These are phyloP conservation scores for Dipus sagitta DNA, from an alignment of 2,797 vertebrate species.

Conservation along the genomic window DNA sequence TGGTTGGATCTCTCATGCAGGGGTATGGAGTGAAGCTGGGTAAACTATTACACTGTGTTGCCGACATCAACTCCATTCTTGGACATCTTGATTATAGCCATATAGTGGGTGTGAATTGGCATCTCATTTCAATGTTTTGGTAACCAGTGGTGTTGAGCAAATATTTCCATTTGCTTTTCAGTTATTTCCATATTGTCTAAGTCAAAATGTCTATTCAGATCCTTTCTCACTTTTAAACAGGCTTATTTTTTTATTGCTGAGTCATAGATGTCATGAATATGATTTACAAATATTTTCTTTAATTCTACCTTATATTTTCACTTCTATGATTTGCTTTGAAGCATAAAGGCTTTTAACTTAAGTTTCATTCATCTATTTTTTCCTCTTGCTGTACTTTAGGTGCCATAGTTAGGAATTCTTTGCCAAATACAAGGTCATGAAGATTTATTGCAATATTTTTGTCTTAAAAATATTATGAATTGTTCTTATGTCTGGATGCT, in stretches of 20 bases:
- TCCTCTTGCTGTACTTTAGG: background rate
- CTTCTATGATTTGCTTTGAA: background rate
- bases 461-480: background rate
- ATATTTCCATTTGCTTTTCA: background rate
- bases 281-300: background rate
- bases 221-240: background rate
- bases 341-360: background rate
- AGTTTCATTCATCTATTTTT: background rate
- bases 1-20: background rate
- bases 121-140: background rate
- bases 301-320: background rate
- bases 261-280: background rate
- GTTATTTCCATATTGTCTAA: background rate
- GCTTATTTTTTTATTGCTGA: background rate
- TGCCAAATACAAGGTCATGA: background rate
- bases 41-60: background rate
- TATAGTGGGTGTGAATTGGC: background rate
- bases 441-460: background rate
- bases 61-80: background rate
- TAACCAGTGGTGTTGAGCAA: background rate
- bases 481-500: background rate
- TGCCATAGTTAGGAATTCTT: background rate
- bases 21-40: background rate
- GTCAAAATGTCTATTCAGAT: background rate
- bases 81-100: background rate